Evolutionary conservation across 2,113 vertebrate genomes (phyloP).

Genomic region (Oncorhynchus tshawytscha): DNA sequence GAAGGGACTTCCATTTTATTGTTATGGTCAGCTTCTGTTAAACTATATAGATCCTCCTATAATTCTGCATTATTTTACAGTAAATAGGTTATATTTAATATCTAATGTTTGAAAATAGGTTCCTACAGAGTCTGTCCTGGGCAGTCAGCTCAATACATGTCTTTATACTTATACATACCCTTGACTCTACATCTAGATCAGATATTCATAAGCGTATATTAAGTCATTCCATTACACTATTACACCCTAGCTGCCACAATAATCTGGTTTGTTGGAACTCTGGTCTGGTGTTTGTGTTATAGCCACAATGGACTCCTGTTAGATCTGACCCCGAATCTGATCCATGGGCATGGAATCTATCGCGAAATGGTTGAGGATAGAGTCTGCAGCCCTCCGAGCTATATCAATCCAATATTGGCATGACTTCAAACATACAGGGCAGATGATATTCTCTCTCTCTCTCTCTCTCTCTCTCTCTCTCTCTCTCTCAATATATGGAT

Average conservation of each 20-base stretch:
- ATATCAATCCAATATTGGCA: no score
- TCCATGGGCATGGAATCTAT: slow-evolving; percentile 3
- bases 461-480: not conserved
- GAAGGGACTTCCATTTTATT: slow-evolving; percentile 38
- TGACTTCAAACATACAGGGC: no score
- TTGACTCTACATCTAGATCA: not conserved
- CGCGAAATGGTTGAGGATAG: no score
- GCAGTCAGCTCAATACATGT: not conserved
- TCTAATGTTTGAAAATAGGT: slow-evolving; percentile 9
- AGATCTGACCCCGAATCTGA: not conserved
- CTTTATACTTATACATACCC: not conserved
- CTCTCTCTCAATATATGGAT: slow-evolving; percentile 70
- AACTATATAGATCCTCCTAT: slow-evolving; percentile 12
- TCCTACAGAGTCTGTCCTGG: not conserved
- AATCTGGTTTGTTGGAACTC: not conserved
- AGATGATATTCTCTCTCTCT: not conserved
- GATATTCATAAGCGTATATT: not conserved
- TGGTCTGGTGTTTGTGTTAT: not conserved
- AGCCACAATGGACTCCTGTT: not conserved
- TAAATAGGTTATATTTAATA: not conserved
- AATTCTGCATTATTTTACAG: slow-evolving; percentile 31
- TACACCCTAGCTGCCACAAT: not conserved
- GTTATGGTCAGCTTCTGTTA: slow-evolving; percentile 7
- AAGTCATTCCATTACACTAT: not conserved
- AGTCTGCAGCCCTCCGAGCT: no score